A percentile compares a stretch with the other conserved stretches of the same genome.
Conservation (phyloP, 2,888 invertebrate species). For the Cheilosia scutellata region DNA sequence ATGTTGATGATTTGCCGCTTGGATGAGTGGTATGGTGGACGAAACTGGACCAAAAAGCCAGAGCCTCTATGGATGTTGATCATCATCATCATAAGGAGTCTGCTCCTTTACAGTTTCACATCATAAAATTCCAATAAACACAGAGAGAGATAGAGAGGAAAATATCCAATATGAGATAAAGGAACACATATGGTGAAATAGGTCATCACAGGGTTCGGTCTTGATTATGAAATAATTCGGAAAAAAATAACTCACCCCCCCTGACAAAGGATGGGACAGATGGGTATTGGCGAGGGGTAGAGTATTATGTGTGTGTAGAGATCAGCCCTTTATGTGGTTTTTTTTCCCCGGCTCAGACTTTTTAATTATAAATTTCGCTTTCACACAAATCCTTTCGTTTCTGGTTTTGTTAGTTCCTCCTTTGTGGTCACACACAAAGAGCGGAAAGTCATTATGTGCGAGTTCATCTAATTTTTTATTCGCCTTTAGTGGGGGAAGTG, state of each 20-base stretch:
- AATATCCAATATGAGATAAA: constrained; percentile 5
- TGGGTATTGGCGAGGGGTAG: no score
- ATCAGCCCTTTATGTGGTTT: constrained; percentile 6
- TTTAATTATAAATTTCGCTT: constrained; percentile 33
- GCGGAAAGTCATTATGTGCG: constrained; percentile 48
- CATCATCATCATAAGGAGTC: constrained; percentile 20
- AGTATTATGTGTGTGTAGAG: neutral
- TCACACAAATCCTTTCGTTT: constrained; percentile 27
- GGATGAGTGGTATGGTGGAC: constrained; percentile 60
- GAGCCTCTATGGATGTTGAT: constrained; percentile 2
- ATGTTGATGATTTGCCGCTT: constrained; percentile 74
- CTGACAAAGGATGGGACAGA: no score
- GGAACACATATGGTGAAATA: constrained; percentile 24
- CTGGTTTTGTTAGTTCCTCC: neutral
- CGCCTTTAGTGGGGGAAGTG: constrained; percentile 15
- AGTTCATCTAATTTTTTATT: constrained; percentile 32
- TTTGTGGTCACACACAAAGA: constrained; percentile 43
- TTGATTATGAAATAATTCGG: constrained; percentile 48
- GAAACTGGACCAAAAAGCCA: constrained; percentile 22
- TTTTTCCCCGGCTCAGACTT: neutral
- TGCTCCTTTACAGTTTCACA: constrained; percentile 46
- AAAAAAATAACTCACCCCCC: neutral
- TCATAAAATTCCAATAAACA: constrained; percentile 66
- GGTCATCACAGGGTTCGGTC: constrained; percentile 25
- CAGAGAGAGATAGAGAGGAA: neutral